A percentile compares a stretch with the other conserved stretches of the same genome.
Evolutionary conservation across 2,113 vertebrate species (phyloP).

Genomic region (Scomber colias): DNA sequence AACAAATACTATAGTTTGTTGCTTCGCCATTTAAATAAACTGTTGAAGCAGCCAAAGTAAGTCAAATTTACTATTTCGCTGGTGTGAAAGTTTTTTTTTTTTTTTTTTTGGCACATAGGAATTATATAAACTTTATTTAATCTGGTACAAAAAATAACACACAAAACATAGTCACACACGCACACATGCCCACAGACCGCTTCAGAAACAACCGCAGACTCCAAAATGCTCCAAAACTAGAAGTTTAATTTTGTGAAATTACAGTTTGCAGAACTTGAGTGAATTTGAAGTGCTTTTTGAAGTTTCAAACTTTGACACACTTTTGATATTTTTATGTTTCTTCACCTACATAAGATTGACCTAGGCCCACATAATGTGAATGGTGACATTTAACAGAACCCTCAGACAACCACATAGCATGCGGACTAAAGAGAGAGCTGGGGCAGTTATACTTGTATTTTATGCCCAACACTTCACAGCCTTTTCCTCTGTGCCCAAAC

Average conservation of each 20-base stretch:
- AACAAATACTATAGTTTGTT: constrained; percentile 2
- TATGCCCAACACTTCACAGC: background rate
- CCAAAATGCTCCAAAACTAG: too few species aligned
- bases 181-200: too few species aligned
- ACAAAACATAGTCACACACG: too few species aligned
- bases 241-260: too few species aligned
- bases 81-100: too few species aligned
- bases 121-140: too few species aligned
- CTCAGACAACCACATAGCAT: background rate
- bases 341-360: background rate
- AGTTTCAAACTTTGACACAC: background rate
- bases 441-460: constrained; percentile 14
- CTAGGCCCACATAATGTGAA: background rate
- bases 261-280: background rate
- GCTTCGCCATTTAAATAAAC: background rate
- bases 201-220: too few species aligned
- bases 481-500: constrained; percentile 23
- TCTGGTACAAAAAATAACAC: too few species aligned
- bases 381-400: background rate
- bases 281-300: background rate
- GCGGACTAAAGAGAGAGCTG: background rate
- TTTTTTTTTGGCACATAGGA: too few species aligned
- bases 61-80: too few species aligned
- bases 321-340: background rate
- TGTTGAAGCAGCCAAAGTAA: background rate